These are phyloP conservation scores for Panagrolaimus sp. DNA, from an alignment of 1,140 invertebrate species.

Conservation along the genomic window DNA sequence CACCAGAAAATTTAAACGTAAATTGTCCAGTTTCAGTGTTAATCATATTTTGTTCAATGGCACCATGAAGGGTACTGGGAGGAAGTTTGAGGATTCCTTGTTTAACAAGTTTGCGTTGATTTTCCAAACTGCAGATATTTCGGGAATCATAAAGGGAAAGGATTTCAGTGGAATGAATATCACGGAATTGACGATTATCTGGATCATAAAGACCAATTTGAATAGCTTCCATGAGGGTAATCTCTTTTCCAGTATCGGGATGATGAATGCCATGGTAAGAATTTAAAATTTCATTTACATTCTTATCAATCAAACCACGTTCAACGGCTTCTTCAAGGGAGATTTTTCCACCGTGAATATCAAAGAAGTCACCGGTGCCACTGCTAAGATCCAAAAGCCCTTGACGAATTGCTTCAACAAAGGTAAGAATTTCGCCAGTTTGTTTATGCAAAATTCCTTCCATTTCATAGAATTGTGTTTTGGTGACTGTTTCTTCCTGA, in stretches of 20 bases:
- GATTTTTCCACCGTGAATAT: constrained; percentile 51
- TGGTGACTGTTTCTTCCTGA: constrained; percentile 54
- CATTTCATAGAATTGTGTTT: constrained; percentile 60
- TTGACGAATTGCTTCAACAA: constrained; percentile 67
- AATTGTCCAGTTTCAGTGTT: constrained; percentile 72
- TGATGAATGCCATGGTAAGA: constrained; percentile 72
- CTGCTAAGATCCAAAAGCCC: constrained; percentile 59
- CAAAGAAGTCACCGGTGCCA: constrained; percentile 57
- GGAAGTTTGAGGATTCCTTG: constrained; percentile 57
- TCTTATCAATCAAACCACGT: constrained; percentile 63
- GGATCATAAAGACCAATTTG: constrained; percentile 79
- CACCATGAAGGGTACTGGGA: constrained; percentile 69
- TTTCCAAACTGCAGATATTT: constrained; percentile 71
- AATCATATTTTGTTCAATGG: constrained; percentile 71
- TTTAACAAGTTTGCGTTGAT: constrained; percentile 51
- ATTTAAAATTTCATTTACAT: constrained; percentile 54
- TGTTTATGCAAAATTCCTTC: constrained; percentile 65
- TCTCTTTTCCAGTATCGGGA: constrained; percentile 73
- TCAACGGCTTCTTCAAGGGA: constrained; percentile 58
- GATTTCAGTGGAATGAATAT: constrained; percentile 64
- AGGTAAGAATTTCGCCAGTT: constrained; percentile 68
- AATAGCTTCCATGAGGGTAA: constrained; percentile 80
- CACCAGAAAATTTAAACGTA: constrained; percentile 49
- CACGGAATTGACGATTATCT: constrained; percentile 65
- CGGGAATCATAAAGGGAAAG: constrained; percentile 73